Conservation (phyloP, 2,888 invertebrate species). For the Pogonocherus hispidulus region DNA sequence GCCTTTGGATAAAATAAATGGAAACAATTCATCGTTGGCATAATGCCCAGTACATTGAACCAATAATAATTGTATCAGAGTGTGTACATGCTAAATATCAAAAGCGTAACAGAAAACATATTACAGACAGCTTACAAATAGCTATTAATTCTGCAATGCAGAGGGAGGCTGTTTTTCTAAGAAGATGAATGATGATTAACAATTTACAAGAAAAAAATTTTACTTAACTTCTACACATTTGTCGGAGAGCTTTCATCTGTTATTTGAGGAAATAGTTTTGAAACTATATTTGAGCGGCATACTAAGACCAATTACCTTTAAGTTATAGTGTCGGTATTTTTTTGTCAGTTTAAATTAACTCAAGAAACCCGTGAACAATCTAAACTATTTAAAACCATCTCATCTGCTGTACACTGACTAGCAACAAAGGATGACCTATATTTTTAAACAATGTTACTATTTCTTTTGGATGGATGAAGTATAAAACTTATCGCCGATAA, state of each 20-base stretch:
- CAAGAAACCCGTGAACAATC: background rate
- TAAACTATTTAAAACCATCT: too few relatives aligned
- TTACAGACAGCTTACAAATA: background rate
- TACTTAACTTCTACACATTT: too few relatives aligned
- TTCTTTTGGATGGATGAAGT: too few relatives aligned
- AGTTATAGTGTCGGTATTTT: background rate
- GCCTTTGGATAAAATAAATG: slow-evolving; percentile 4
- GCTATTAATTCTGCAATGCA: background rate
- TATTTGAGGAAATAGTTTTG: background rate
- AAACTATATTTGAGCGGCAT: background rate
- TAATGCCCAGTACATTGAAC: slow-evolving; percentile 17
- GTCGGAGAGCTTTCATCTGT: background rate
- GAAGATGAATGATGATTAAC: background rate
- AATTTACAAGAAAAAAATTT: background rate
- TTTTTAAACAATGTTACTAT: too few relatives aligned
- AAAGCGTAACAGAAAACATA: slow-evolving; percentile 4
- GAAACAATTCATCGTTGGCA: slow-evolving; percentile 17
- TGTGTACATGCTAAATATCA: background rate
- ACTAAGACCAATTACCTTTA: background rate
- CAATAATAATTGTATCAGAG: slow-evolving; percentile 6
- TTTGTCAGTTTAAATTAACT: background rate
- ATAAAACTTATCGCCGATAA: too few relatives aligned
- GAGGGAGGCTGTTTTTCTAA: background rate
- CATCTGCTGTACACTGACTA: too few relatives aligned
- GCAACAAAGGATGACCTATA: too few relatives aligned